phyloP scores from a whole-genome alignment of 1,140 invertebrate genomes.

The Metaphire vulgaris region DNA sequence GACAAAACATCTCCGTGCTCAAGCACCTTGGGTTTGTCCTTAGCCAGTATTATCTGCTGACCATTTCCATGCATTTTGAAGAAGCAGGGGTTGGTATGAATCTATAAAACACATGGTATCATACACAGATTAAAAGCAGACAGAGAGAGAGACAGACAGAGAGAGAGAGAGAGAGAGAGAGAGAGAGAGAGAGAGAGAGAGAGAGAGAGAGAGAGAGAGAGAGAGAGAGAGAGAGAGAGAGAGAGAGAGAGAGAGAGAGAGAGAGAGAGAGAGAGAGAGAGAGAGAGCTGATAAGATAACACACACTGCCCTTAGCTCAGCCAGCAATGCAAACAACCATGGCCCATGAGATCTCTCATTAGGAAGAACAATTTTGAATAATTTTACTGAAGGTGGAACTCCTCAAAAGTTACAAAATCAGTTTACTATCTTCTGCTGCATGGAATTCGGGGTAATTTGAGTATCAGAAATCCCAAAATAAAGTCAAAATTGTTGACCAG shows the following conservation, averaged over 20 bases:
- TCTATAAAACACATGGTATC: constrained; percentile 37
- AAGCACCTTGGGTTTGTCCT: constrained; percentile 39
- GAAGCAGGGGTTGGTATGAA: constrained; percentile 49
- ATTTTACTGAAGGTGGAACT: too few species aligned
- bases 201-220: background rate
- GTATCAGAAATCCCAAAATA: too few species aligned
- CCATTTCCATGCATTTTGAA: constrained; percentile 33
- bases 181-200: background rate
- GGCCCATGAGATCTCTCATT: too few species aligned
- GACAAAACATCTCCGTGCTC: constrained; percentile 37
- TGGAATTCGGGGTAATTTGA: too few species aligned
- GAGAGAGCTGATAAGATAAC: too few species aligned
- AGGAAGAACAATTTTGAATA: too few species aligned
- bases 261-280: background rate
- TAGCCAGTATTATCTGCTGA: constrained; percentile 33
- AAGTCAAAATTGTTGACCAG: too few species aligned
- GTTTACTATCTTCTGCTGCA: too few species aligned
- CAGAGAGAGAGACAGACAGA: background rate
- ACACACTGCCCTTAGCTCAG: too few species aligned
- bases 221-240: background rate
- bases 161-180: background rate
- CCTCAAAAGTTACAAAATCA: too few species aligned
- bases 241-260: background rate
- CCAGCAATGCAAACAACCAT: too few species aligned
- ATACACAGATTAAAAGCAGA: constrained; percentile 2